Evolutionary conservation across 2,888 invertebrate genomes (phyloP).

Genomic region (Drosophila colorata): DNA sequence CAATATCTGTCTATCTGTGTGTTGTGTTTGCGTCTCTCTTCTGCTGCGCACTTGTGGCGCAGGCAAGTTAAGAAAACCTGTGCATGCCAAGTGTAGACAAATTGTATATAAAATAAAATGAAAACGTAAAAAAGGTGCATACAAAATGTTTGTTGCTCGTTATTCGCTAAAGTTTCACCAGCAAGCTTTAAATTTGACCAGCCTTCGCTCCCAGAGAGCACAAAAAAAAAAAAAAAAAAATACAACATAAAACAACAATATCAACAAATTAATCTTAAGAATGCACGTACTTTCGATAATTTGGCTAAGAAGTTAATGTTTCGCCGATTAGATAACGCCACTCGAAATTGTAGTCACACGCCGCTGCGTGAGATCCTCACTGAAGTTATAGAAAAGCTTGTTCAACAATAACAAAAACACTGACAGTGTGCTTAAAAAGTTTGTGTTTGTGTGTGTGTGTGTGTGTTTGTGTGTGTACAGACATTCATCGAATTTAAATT

Average conservation of each 20-base stretch:
- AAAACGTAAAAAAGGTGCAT: conserved; percentile 72
- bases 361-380: conserved; percentile 14
- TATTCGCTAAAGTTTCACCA: conserved; percentile 63
- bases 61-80: conserved; percentile 66
- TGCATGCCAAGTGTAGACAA: conserved; percentile 65
- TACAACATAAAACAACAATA: conserved; percentile 14
- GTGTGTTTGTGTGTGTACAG: background rate
- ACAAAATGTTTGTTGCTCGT: conserved; percentile 45
- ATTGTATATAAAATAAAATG: conserved; percentile 75
- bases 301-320: conserved; percentile 32
- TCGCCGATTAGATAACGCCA: conserved; percentile 54
- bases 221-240: conserved; percentile 1
- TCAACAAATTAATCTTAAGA: conserved; percentile 27
- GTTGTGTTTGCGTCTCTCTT: conserved; percentile 12
- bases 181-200: conserved; percentile 15
- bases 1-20: conserved; percentile 7
- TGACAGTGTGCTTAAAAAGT: background rate
- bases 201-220: background rate
- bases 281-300: conserved; percentile 44
- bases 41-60: conserved; percentile 54
- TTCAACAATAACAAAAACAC: conserved; percentile 28
- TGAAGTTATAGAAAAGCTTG: conserved; percentile 40
- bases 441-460: background rate
- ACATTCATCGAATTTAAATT: conserved; percentile 48
- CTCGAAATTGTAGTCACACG: conserved; percentile 24